A percentile compares a stretch with the other conserved stretches of the same genome.
These are phyloP conservation scores for Brachypteracias leptosomus DNA, from an alignment of 2,113 vertebrate species.

Conservation along the genomic window DNA sequence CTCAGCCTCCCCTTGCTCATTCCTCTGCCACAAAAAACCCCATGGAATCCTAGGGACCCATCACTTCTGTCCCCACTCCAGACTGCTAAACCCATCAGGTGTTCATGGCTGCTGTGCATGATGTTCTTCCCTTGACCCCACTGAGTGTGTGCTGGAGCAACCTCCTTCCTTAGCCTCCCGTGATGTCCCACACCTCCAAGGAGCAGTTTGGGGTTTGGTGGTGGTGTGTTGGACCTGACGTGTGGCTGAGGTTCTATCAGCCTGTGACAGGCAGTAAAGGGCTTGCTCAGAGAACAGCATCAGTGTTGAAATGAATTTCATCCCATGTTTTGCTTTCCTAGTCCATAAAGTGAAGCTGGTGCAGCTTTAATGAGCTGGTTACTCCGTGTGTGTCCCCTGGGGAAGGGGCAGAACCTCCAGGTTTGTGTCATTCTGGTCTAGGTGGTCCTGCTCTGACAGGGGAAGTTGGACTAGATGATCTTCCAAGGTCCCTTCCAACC, in stretches of 20 bases:
- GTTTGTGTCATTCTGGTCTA: not conserved
- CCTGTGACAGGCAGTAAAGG: not conserved
- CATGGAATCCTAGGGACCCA: not conserved
- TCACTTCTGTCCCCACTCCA: slow-evolving; percentile 46
- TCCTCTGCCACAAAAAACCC: not conserved
- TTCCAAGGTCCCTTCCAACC: no score
- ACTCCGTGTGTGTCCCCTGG: rapidly evolving
- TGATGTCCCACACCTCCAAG: not conserved
- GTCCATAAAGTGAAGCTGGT: not conserved
- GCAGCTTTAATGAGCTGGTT: not conserved
- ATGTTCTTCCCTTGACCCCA: slow-evolving; percentile 75
- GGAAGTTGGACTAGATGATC: no score
- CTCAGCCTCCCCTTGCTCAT: not conserved
- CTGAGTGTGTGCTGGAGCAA: slow-evolving; percentile 4
- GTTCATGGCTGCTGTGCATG: slow-evolving; percentile 84
- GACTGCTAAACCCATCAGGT: slow-evolving; percentile 89
- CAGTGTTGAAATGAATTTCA: rapidly evolving
- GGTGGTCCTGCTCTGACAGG: no score
- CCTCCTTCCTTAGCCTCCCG: not conserved
- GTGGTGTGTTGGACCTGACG: not conserved
- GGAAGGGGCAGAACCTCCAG: not conserved
- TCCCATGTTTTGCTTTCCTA: not conserved
- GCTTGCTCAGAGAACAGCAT: not conserved
- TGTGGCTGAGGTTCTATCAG: not conserved
- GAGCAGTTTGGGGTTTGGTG: not conserved